Base-by-base conservation (phyloP, 2,113 vertebrate species). In the Mesitornis unicolor region DNA sequence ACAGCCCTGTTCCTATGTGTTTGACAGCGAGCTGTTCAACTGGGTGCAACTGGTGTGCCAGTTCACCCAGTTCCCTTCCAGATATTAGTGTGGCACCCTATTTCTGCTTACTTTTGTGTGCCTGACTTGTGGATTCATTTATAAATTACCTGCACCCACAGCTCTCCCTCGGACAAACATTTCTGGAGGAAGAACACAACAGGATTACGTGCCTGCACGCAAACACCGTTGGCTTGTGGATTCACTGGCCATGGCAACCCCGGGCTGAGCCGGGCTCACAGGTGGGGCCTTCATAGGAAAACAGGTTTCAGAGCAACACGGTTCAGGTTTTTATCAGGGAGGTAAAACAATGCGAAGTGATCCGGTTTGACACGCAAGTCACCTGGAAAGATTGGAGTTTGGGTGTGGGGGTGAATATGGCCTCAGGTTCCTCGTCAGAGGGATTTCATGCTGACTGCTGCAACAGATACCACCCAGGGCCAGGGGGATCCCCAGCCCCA, bases 161-260 rank as follows among this genome's bases (percentile, higher is more conserved):
- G 42, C 56, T 35, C 4, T 50, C 33, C 47, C 43, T 56, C 28
- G 2, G 51, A 14, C 0, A 1, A 57, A 8, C 0, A 1, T 19
- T 60, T 45, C 17, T 5, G 29, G 51, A 54, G 67, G 42, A 67
- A 25, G 61, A 50, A 65, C 1, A 3, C 63, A 7, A 17, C 25
- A 29, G 74, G 64, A 36, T 43, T 28, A 35, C 1, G 1, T 2
- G 21, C 14, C 63, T 38, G 3, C 47, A 11, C 4, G 22, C 36
- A 77, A 35, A 63, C 28, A 24, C 59, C 1, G 0, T 10, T 20
- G 53, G 54, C 17, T 60, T 28, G 40, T 6, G 65, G 67, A 45
- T 56, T 57, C 42, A 2, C 47, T 5, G 36, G 24, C 33, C 7
- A 0, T 33, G 2, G 0, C 57, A 67, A 7, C n/a, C 38, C 4